Percentiles rank a stretch among this genome's conserved stretches.
phyloP scores from a whole-genome alignment of 2,888 invertebrate species.

The Macrosiphum euphorbiae region DNA sequence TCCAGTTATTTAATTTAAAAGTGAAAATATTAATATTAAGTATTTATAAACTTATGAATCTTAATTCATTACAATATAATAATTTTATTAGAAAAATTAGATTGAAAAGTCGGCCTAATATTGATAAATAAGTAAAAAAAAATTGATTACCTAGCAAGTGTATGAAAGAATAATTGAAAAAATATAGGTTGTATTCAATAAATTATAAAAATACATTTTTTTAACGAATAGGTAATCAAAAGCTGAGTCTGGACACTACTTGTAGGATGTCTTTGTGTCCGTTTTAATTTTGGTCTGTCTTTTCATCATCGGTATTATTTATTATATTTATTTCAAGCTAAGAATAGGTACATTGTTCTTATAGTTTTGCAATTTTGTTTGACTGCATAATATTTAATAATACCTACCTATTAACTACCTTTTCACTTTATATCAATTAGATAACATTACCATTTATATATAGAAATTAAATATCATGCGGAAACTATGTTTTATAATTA shows the following conservation, averaged over 20 bases:
- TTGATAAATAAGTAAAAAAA: not conserved
- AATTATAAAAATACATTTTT: not conserved
- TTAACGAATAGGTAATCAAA: not conserved
- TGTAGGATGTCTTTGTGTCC: not conserved
- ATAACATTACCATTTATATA: not conserved
- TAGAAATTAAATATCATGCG: not conserved
- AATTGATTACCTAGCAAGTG: not conserved
- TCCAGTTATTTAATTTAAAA: not conserved
- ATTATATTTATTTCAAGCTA: not conserved
- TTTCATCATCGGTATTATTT: not conserved
- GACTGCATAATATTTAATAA: not conserved
- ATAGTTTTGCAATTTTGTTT: not conserved
- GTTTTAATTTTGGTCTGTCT: not conserved
- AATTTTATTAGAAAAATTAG: not conserved
- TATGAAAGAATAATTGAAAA: not conserved
- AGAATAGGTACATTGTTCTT: not conserved
- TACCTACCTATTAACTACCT: too few relatives aligned
- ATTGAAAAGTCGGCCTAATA: not conserved
- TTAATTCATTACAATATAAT: not conserved
- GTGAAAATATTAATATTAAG: not conserved
- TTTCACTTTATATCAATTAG: not conserved
- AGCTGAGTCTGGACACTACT: not conserved
- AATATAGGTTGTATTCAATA: not conserved
- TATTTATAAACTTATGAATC: not conserved
- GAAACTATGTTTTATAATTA: not conserved